These are phyloP conservation scores for Odontomyia ornata DNA, from an alignment of 2,888 invertebrate species.

Conservation along the genomic window DNA sequence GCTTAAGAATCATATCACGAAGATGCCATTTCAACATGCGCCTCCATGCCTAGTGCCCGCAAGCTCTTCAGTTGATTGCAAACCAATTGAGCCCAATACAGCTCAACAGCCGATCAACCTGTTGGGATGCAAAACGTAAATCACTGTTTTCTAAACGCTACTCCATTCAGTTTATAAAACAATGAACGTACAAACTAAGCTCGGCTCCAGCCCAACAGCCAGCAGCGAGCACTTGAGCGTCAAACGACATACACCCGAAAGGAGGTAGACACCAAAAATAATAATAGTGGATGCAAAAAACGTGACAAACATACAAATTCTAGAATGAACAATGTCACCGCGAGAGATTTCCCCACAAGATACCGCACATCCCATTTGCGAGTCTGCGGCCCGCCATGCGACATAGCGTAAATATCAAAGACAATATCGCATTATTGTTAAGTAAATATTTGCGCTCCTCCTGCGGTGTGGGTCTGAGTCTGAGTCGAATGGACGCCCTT, in stretches of 20 bases:
- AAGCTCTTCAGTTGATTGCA: background rate
- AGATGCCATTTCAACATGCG: conserved; percentile 3
- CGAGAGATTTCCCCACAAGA: conserved; percentile 27
- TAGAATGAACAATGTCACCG: conserved; percentile 14
- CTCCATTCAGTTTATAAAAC: background rate
- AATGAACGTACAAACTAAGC: background rate
- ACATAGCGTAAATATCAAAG: conserved; percentile 31
- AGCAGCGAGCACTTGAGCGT: conserved; percentile 1
- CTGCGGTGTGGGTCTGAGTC: background rate
- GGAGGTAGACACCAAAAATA: conserved; percentile 23
- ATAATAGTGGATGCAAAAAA: background rate
- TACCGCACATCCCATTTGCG: background rate
- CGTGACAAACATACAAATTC: conserved; percentile 39
- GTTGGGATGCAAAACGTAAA: background rate
- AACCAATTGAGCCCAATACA: too few relatives aligned
- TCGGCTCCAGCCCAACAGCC: background rate
- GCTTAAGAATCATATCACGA: conserved; percentile 9
- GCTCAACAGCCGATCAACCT: background rate
- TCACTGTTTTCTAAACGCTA: background rate
- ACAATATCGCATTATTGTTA: background rate
- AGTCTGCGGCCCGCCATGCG: conserved; percentile 28
- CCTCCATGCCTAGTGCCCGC: background rate
- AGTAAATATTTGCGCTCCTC: conserved; percentile 22
- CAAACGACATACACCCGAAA: conserved; percentile 11
- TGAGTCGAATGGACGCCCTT: conserved; percentile 44